Percentiles rank a stretch among this genome's conserved stretches.
These are phyloP conservation scores for Tragulus kanchil DNA, from an alignment of 2,113 vertebrate genomes.

Conservation along the genomic window DNA sequence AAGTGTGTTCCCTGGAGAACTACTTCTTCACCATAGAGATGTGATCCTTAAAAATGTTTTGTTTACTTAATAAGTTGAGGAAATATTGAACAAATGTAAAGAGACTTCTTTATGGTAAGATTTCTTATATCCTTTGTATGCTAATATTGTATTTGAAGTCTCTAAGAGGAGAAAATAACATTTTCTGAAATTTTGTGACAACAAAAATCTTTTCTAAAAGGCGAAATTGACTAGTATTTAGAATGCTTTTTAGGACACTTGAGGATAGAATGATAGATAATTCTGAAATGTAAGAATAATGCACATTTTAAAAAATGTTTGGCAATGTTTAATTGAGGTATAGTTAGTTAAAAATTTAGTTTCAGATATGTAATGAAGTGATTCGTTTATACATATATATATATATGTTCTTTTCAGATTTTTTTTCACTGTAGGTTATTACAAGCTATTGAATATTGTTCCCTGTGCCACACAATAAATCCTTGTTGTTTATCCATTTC, in stretches of 20 bases:
- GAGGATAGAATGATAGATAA: background rate
- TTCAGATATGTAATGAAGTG: background rate
- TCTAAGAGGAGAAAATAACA: background rate
- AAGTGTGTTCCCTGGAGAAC: background rate
- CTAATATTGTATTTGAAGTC: background rate
- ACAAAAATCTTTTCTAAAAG: background rate
- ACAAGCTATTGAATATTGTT: background rate
- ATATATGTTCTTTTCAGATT: background rate
- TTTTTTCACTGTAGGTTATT: background rate
- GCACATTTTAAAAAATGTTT: background rate
- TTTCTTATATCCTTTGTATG: background rate
- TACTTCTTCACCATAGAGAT: background rate
- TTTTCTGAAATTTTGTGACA: background rate
- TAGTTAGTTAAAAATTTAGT: background rate
- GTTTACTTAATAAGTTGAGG: background rate
- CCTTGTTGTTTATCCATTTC: background rate
- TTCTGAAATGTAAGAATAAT: background rate
- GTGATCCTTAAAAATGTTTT: background rate
- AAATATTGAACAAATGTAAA: background rate
- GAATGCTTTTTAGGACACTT: background rate
- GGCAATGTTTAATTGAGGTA: background rate
- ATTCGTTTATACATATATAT: background rate
- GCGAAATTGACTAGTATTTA: background rate
- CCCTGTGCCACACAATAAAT: background rate
- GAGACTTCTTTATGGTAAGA: background rate